These are phyloP conservation scores for Danio aesculapii DNA, from an alignment of 2,797 vertebrate genomes.

Conservation along the genomic window DNA sequence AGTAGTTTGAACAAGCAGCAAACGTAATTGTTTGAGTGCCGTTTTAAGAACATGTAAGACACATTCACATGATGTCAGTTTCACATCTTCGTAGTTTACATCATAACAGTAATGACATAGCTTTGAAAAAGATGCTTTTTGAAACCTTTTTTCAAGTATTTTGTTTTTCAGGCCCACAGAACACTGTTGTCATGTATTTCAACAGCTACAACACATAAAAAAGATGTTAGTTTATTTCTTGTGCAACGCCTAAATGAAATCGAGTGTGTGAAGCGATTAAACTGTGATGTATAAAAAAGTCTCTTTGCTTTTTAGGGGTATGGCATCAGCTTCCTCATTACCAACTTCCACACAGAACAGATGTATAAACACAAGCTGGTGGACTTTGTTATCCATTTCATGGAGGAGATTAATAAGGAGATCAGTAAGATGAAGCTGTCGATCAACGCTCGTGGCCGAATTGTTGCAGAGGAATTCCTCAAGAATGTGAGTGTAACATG, in stretches of 20 bases:
- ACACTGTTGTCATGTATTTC: too few species aligned
- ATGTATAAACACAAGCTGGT: constrained; percentile 99
- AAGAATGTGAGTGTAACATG: constrained; percentile 87
- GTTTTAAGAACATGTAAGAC: too few species aligned
- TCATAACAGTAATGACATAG: too few species aligned
- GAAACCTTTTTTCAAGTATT: too few species aligned
- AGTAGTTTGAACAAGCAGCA: too few species aligned
- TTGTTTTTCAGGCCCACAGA: too few species aligned
- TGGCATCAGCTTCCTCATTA: constrained; percentile 98
- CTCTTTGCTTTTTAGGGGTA: constrained; percentile 84
- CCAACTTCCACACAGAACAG: constrained; percentile 99
- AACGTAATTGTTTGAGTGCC: too few species aligned
- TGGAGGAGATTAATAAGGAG: constrained; percentile 99
- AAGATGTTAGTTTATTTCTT: too few species aligned
- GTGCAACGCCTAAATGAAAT: background rate
- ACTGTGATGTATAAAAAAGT: constrained; percentile 31
- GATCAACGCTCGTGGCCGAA: constrained; percentile 94
- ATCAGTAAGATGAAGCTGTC: constrained; percentile 99
- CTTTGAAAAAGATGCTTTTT: too few species aligned
- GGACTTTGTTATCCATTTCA: constrained; percentile 98
- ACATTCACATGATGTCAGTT: too few species aligned
- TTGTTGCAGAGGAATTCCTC: constrained; percentile 97
- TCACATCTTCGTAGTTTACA: too few species aligned
- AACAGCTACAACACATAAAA: too few species aligned
- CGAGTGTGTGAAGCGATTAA: background rate